These are phyloP conservation scores for Brachylomia viminalis DNA, from an alignment of 2,888 invertebrate genomes.

Conservation along the genomic window DNA sequence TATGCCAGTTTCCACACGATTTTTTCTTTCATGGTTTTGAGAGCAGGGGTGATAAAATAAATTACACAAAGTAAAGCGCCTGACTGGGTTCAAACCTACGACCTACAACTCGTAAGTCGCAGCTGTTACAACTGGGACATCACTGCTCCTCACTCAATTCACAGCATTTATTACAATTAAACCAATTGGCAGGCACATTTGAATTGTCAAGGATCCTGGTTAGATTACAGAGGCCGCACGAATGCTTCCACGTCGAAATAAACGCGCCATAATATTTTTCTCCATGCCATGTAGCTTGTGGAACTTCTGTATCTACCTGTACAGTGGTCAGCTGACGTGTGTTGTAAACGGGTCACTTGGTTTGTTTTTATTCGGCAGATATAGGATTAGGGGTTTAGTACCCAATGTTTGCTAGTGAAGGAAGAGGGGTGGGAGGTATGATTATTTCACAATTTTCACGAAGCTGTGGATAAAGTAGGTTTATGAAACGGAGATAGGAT, in stretches of 20 bases:
- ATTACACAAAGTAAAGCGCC: background rate
- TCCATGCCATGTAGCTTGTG: background rate
- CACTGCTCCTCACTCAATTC: background rate
- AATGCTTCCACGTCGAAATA: background rate
- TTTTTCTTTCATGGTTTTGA: background rate
- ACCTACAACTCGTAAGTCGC: background rate
- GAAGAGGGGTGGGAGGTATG: conserved; percentile 10
- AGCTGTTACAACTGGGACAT: background rate
- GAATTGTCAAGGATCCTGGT: background rate
- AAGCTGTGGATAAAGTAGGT: background rate
- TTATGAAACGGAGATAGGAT: background rate
- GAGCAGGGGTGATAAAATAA: background rate
- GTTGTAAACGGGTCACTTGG: conserved; percentile 49
- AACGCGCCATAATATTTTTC: background rate
- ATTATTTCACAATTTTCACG: conserved; percentile 16
- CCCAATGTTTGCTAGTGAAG: conserved; percentile 20
- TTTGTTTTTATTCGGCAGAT: conserved; percentile 52
- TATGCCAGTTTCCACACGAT: background rate
- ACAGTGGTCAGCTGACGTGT: conserved; percentile 28
- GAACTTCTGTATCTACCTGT: conserved; percentile 18
- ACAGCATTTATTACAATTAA: background rate
- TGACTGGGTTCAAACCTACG: background rate
- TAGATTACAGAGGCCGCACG: too few relatives aligned
- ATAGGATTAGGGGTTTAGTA: conserved; percentile 39
- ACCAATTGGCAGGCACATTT: background rate